Evolutionary conservation across 2,113 vertebrate genomes (phyloP).

Genomic region (Zapornia atra): DNA sequence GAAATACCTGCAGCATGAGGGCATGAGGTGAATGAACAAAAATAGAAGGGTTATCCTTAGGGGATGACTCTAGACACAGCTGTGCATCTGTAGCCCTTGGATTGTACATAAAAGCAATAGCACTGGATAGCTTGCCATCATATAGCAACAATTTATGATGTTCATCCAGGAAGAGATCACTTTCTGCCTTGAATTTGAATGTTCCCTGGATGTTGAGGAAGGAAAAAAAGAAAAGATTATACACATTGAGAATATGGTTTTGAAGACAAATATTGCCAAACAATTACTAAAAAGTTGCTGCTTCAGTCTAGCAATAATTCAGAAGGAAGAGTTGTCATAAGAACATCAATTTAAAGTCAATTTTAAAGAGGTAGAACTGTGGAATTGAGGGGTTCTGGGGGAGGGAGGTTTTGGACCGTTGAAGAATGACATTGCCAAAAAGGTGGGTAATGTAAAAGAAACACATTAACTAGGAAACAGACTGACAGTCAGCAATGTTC

Average conservation of each 20-base stretch:
- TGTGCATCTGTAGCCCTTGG: conserved; percentile 96
- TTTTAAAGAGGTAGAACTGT: not conserved
- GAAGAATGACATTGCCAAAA: not conserved
- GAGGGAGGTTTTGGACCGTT: not conserved
- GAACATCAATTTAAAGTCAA: not conserved
- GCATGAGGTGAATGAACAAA: conserved; percentile 98
- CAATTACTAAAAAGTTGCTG: not conserved
- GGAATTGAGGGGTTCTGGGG: not conserved
- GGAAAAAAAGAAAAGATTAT: not conserved
- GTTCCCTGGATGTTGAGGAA: conserved; percentile 81
- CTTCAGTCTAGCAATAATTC: not conserved
- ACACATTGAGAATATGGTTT: not conserved
- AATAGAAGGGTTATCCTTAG: conserved; percentile 94
- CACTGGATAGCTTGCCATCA: conserved; percentile 90
- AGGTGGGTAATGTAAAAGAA: not conserved
- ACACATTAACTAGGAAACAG: not conserved
- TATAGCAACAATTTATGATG: conserved; percentile 95
- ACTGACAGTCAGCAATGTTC: conserved; percentile 31
- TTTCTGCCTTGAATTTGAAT: conserved; percentile 97
- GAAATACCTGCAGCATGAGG: conserved; percentile 96
- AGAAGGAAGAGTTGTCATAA: not conserved
- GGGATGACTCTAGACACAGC: conserved; percentile 96
- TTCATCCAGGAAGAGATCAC: conserved; percentile 93
- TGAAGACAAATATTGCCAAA: not conserved
- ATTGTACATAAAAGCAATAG: conserved; percentile 95